phyloP scores from a whole-genome alignment of 2,113 vertebrate species.

The Prinia subflava region DNA sequence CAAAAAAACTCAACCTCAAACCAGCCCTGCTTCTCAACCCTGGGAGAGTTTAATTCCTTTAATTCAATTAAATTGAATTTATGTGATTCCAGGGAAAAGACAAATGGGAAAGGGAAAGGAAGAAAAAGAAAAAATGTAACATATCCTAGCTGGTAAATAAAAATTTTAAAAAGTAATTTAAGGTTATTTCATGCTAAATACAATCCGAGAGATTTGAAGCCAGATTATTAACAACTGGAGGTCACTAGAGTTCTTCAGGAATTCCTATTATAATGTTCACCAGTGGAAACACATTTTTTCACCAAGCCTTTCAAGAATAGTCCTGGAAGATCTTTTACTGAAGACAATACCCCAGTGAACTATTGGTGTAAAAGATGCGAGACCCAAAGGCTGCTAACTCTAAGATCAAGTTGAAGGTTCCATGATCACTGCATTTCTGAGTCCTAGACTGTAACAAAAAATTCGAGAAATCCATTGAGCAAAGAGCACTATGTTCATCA shows the following conservation, averaged over 20 bases:
- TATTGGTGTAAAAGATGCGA: neutral
- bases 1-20: neutral
- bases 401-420: neutral
- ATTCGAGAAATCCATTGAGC: neutral
- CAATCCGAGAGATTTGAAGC: neutral
- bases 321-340: neutral
- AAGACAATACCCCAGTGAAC: neutral
- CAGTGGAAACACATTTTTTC: neutral
- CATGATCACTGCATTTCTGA: neutral
- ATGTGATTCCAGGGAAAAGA: neutral
- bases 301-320: neutral
- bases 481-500: neutral
- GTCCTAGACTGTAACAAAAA: neutral
- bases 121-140: neutral
- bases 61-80: neutral
- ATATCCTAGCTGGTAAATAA: accelerated
- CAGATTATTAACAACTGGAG: neutral
- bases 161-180: neutral
- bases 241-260: neutral
- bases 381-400: neutral
- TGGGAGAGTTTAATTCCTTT: neutral
- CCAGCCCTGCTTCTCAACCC: neutral
- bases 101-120: neutral
- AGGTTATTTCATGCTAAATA: neutral
- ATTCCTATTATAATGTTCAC: neutral